These are phyloP conservation scores for Conus canariensis DNA, from an alignment of 2,888 invertebrate species.

Conservation along the genomic window DNA sequence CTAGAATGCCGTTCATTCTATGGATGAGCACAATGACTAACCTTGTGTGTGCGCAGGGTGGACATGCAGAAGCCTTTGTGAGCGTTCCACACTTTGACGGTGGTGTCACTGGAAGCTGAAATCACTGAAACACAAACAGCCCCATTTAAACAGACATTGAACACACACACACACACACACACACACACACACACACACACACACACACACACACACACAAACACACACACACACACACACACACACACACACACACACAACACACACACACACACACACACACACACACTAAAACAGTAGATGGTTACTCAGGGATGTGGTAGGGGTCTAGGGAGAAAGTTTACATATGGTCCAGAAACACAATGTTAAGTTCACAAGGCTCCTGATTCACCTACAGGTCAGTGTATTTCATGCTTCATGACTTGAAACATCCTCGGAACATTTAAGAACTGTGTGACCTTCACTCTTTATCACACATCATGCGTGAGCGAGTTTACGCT, in stretches of 20 bases:
- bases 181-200: background rate
- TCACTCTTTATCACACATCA: too few species aligned
- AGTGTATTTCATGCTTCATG: too few species aligned
- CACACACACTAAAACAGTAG: background rate
- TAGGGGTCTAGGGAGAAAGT: too few species aligned
- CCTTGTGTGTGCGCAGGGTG: slow-evolving; percentile 95
- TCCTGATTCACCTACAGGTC: too few species aligned
- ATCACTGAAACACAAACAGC: slow-evolving; percentile 85
- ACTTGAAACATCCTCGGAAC: too few species aligned
- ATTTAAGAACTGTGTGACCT: too few species aligned
- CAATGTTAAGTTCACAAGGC: too few species aligned
- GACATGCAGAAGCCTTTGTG: slow-evolving; percentile 99
- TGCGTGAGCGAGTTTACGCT: too few species aligned
- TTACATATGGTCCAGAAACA: too few species aligned
- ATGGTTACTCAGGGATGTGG: too few species aligned
- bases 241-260: background rate
- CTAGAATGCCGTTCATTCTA: too few species aligned
- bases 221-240: background rate
- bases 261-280: background rate
- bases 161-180: background rate
- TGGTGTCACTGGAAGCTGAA: slow-evolving; percentile 99
- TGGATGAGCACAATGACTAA: slow-evolving; percentile 51
- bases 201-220: background rate
- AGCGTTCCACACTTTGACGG: slow-evolving; percentile 99
- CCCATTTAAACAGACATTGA: background rate